A percentile compares a stretch with the other conserved stretches of the same genome.
phyloP scores from a whole-genome alignment of 2,797 vertebrate genomes.

The Microchirus variegatus region DNA sequence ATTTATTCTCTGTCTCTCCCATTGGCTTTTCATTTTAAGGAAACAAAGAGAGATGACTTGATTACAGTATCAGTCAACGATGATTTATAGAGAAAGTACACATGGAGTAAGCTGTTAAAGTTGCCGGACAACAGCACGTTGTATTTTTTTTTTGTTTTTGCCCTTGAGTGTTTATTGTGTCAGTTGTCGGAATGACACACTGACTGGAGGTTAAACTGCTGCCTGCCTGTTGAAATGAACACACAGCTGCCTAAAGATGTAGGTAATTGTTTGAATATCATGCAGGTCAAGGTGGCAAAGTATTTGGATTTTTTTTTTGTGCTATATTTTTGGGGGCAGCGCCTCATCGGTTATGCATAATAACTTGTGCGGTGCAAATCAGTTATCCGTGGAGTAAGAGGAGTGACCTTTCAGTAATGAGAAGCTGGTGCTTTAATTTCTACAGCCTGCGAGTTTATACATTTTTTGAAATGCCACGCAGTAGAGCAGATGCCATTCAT shows the following conservation, averaged over 20 bases:
- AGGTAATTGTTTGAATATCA: background rate
- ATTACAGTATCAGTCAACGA: slow-evolving; percentile 46
- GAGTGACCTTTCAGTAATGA: slow-evolving; percentile 24
- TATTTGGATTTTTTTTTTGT: background rate
- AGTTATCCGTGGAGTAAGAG: slow-evolving; percentile 3
- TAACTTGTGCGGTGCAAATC: slow-evolving; percentile 1
- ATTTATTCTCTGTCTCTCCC: too few species aligned
- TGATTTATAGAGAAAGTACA: slow-evolving; percentile 46
- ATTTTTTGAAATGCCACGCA: slow-evolving; percentile 20
- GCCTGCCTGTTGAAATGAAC: background rate
- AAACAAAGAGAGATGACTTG: slow-evolving; percentile 54
- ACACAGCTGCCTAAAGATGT: background rate
- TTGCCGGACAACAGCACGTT: background rate
- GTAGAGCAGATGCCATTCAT: background rate
- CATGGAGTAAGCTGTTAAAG: background rate
- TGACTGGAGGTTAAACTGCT: slow-evolving; percentile 8
- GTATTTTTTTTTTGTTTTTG: slow-evolving; percentile 14
- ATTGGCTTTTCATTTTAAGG: slow-evolving; percentile 1
- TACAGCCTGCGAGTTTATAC: slow-evolving; percentile 1
- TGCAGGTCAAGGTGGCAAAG: background rate
- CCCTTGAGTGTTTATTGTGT: slow-evolving; percentile 1
- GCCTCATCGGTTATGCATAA: background rate
- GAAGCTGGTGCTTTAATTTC: slow-evolving; percentile 5
- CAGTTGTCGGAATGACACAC: slow-evolving; percentile 12
- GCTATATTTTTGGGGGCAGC: background rate